Base-by-base conservation (phyloP, 2,797 vertebrate species). In the Australoheros facetus region DNA sequence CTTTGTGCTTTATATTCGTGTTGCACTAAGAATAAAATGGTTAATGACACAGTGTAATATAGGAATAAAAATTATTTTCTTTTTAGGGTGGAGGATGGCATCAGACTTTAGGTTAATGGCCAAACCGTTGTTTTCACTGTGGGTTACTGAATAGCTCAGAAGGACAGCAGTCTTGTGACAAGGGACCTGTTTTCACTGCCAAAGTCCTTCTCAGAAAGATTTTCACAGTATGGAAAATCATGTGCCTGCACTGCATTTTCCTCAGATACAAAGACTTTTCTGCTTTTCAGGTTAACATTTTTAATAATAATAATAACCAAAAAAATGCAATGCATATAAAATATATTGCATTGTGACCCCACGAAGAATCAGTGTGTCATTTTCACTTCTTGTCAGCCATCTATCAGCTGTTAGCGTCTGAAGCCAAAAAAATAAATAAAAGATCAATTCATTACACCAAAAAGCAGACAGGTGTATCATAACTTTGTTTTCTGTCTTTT, bases 111-210 rank as follows among this genome's bases (percentile, higher is more conserved):
- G 42, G 94, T 95, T 96, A 95, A 95, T 95, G 75, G 62, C 58
- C 87, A 95, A 95, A 75, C 77, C 79, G 78, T 71, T 84, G 70
- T 77, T 79, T 81, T 84, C 56, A 28, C 51, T 71, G 17, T 64
- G n/a, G 55, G 92, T 95, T 94, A 95, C 89, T 95, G 88, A 95
- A 79, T 92, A 91, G 69, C 85, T 16, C 28, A 45, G 56, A 72
- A 21, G 39, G 2, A 19, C n/a, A 23, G n/a, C 30, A 32, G 90
- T 91, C 93, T 87, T 66, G 87, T 93, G 94, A 93, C 59, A 1
- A 19, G 21, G 9, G 14, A 71, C 56, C 77, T 7, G 59, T 79
- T 84, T 73, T 58, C 34, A 16, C 4, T 60, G 64, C 39, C 74
- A 86, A 89, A 91, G 89, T 92, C 88, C 88, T 70, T 64, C 13